Conservation (phyloP, 1,140 invertebrate species). For the Sinonovacula constricta region DNA sequence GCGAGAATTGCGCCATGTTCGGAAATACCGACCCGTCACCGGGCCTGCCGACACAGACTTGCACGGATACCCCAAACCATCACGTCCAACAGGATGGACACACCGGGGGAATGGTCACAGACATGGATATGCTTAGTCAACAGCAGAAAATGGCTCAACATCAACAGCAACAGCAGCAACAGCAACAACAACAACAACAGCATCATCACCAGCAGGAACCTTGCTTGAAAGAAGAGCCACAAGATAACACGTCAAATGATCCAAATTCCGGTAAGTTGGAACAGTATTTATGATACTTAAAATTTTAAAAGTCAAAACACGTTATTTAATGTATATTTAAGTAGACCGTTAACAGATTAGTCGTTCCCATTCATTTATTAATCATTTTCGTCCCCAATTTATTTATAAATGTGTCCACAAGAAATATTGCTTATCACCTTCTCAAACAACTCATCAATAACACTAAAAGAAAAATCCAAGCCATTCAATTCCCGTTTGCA, state of each 20-base stretch:
- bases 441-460: no score
- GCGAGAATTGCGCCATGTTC: constrained; percentile 69
- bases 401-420: no score
- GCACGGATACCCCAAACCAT: constrained; percentile 85
- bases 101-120: constrained; percentile 23
- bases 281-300: no score
- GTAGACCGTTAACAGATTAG: no score
- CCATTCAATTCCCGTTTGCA: no score
- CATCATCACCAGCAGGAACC: constrained; percentile 16
- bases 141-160: no score
- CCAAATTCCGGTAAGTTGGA: constrained; percentile 28
- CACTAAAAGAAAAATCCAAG: no score
- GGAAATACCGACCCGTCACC: constrained; percentile 63
- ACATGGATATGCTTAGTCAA: constrained; percentile 38
- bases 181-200: constrained; percentile 13
- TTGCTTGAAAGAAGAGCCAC: constrained; percentile 43
- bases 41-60: constrained; percentile 60
- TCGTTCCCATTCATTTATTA: no score
- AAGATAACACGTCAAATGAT: constrained; percentile 19
- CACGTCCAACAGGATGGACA: constrained; percentile 85
- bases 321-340: no score
- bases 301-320: no score
- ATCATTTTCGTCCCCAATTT: no score
- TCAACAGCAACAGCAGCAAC: constrained; percentile 27
- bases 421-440: no score